phyloP scores from a whole-genome alignment of 2,113 vertebrate genomes.

The Campylomormyrus tamandua region DNA sequence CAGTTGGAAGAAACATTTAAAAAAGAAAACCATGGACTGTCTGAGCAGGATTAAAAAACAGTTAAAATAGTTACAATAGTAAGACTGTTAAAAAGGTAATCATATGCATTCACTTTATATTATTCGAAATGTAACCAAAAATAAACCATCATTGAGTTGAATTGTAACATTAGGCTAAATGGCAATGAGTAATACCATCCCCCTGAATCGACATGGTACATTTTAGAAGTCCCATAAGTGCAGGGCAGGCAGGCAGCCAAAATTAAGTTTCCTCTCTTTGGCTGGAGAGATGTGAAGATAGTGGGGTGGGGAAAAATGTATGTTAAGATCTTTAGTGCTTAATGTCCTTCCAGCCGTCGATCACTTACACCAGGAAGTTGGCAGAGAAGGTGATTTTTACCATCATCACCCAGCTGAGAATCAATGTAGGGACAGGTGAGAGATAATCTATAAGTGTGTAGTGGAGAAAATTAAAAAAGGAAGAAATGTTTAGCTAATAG shows the following conservation, averaged over 20 bases:
- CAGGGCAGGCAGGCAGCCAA: background rate
- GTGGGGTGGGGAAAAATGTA: background rate
- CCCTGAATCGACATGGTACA: background rate
- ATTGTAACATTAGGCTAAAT: background rate
- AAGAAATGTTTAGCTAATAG: constrained; percentile 46
- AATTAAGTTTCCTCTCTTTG: background rate
- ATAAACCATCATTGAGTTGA: background rate
- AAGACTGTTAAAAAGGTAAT: background rate
- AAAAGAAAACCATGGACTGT: background rate
- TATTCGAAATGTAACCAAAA: background rate
- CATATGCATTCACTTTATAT: background rate
- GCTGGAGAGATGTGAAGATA: background rate
- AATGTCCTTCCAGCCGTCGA: constrained; percentile 27
- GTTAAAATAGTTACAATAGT: background rate
- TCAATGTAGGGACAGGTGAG: constrained; percentile 42
- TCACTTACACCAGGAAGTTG: constrained; percentile 48
- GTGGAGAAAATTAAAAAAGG: constrained; percentile 31
- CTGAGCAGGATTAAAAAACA: background rate
- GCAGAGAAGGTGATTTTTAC: constrained; percentile 53
- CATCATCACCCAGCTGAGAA: constrained; percentile 33
- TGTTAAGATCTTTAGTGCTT: constrained; percentile 23
- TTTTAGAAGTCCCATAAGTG: background rate
- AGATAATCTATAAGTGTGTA: constrained; percentile 50
- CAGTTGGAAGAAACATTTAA: background rate
- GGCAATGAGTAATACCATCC: background rate